Conservation (phyloP, 2,888 invertebrate genomes). For the Orthosia cruda region DNA sequence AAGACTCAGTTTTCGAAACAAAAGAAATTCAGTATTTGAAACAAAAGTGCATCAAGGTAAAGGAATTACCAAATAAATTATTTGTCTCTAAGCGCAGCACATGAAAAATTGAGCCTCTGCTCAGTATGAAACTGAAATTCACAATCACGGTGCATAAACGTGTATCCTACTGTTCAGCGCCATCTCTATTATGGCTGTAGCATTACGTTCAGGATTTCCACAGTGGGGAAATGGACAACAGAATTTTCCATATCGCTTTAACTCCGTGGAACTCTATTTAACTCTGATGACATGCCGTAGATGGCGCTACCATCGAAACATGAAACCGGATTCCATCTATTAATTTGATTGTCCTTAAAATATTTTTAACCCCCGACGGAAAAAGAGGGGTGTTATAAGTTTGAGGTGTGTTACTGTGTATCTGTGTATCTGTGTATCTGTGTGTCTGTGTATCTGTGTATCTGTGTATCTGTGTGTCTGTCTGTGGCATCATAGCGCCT, state of each 20-base stretch:
- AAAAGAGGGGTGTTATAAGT: too few relatives aligned
- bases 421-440: too few relatives aligned
- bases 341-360: not conserved
- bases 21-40: not conserved
- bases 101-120: not conserved
- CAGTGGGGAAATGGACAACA: not conserved
- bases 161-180: constrained; percentile 3
- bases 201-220: not conserved
- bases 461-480: too few relatives aligned
- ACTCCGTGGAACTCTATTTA: not conserved
- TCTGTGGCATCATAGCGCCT: too few relatives aligned
- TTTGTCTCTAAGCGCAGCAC: too few relatives aligned
- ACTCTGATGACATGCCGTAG: not conserved
- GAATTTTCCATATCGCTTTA: not conserved
- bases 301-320: constrained; percentile 29
- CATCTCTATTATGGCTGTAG: constrained; percentile 43
- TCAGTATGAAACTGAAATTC: not conserved
- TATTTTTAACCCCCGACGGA: too few relatives aligned
- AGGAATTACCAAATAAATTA: too few relatives aligned
- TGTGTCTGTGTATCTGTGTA: too few relatives aligned
- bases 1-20: not conserved
- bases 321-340: not conserved
- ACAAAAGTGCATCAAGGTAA: not conserved
- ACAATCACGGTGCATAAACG: not conserved
- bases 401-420: too few relatives aligned